Conservation (phyloP, 2,888 invertebrate species). For the Rhaphigaster nebulosa region DNA sequence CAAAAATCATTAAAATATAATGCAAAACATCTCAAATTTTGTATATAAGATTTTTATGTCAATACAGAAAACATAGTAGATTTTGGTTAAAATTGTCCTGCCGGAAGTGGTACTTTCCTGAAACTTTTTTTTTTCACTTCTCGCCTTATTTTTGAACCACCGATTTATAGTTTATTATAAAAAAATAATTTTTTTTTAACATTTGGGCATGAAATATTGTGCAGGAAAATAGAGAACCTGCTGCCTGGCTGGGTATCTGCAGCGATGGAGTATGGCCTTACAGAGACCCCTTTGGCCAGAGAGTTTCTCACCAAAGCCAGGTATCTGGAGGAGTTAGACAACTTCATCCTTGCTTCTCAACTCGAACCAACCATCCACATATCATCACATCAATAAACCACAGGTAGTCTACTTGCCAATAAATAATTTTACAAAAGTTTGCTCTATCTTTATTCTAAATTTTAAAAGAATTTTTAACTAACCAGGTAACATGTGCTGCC, state of each 20-base stretch:
- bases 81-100: too few species aligned
- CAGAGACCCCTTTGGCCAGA: slow-evolving; percentile 58
- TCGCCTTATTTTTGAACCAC: too few species aligned
- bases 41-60: too few species aligned
- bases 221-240: slow-evolving; percentile 39
- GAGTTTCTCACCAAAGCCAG: slow-evolving; percentile 62
- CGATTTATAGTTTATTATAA: too few species aligned
- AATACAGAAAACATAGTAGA: too few species aligned
- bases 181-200: not conserved
- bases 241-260: slow-evolving; percentile 60
- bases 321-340: slow-evolving; percentile 57
- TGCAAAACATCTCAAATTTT: too few species aligned
- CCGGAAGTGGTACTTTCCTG: too few species aligned
- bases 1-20: too few species aligned
- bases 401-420: not conserved
- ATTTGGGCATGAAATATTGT: not conserved
- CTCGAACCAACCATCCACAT: slow-evolving; percentile 41
- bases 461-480: not conserved
- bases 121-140: too few species aligned
- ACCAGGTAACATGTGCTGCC: not conserved
- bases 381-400: not conserved
- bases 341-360: slow-evolving; percentile 51
- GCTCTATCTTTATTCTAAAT: not conserved
- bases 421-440: not conserved
- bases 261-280: slow-evolving; percentile 60